phyloP scores from a whole-genome alignment of 2,888 invertebrate species.

The Nematopogon swammerdamellus region DNA sequence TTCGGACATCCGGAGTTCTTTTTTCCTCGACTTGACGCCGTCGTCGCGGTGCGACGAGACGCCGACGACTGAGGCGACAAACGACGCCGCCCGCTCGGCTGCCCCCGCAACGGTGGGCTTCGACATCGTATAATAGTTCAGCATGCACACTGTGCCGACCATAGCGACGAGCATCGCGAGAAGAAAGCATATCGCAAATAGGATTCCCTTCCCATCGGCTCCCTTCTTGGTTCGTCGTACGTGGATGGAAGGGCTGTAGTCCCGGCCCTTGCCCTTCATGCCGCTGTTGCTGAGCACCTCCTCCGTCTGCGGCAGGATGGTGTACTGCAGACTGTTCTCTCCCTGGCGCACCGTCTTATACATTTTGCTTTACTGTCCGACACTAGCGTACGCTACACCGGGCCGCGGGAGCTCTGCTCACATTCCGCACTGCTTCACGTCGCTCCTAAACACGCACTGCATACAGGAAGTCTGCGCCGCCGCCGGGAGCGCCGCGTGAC shows the following conservation, averaged over 20 bases:
- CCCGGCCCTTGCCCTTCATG: slow-evolving; percentile 49
- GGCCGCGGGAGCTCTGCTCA: neutral
- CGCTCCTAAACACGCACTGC: too few relatives aligned
- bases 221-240: slow-evolving; percentile 20
- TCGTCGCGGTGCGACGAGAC: slow-evolving; percentile 24
- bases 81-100: slow-evolving; percentile 5
- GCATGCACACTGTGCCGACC: too few relatives aligned
- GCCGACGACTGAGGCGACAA: slow-evolving; percentile 26
- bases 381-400: neutral
- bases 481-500: too few relatives aligned
- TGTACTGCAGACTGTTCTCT: slow-evolving; percentile 71
- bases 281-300: slow-evolving; percentile 61
- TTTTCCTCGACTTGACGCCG: slow-evolving; percentile 34
- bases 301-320: slow-evolving; percentile 70
- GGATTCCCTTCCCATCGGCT: too few relatives aligned
- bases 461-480: too few relatives aligned
- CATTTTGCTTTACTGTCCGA: slow-evolving; percentile 42
- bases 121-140: too few relatives aligned
- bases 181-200: too few relatives aligned
- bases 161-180: neutral
- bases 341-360: slow-evolving; percentile 74
- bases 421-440: neutral
- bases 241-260: slow-evolving; percentile 47
- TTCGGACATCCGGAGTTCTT: slow-evolving; percentile 31
- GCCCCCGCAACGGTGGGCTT: neutral